Base-by-base conservation (phyloP, 2,113 vertebrate genomes). In the Synchiropus splendidus region DNA sequence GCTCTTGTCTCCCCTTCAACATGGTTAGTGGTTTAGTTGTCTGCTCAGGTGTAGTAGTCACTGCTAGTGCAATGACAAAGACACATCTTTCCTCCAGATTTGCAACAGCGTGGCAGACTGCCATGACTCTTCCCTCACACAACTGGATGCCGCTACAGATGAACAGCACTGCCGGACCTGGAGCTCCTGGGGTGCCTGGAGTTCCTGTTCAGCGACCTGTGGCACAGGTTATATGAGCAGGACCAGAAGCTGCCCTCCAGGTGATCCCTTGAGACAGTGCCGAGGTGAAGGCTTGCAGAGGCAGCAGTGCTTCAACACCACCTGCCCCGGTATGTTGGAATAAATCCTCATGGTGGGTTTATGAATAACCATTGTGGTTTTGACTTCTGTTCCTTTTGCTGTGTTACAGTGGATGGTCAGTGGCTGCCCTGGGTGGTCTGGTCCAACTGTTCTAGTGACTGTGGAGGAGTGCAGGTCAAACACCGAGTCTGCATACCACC, bases 341-440 rank as follows among this genome's bases (percentile, higher is more conserved):
- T 48, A 53, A 6, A 0, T n/a, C 10, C 18, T 38, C 10, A 27
- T 41, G 8, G 9, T 5, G 12, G 10, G n/a, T n/a, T 12, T 33
- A 10, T 41, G n/a, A 33, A 12, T n/a, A n/a, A n/a, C n/a, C n/a
- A n/a, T n/a, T n/a, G n/a, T n/a, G n/a, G n/a, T n/a, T n/a, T n/a
- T n/a, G n/a, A n/a, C 2, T 43, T 10, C n/a, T 11, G 0, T 39
- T 2, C 16, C 2, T 58, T 3, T 62, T 5, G 41, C 1, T 18
- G 2, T 52, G 8, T 2, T 30, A 6, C 46, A 93, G 92, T 89
- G 57, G 88, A 93, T 0, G 88, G 87, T 0, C 53, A 58, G 1
- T 94, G 92, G 92, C 60, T 80, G 3, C 58, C 83, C 0, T 96
- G 92, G 89, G 75, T 51, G 0, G 71, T 46, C 6, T 94, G 90